Evolutionary conservation across 2,888 invertebrate species (phyloP).

Genomic region (Pseudococcus jackbeardsleyi): DNA sequence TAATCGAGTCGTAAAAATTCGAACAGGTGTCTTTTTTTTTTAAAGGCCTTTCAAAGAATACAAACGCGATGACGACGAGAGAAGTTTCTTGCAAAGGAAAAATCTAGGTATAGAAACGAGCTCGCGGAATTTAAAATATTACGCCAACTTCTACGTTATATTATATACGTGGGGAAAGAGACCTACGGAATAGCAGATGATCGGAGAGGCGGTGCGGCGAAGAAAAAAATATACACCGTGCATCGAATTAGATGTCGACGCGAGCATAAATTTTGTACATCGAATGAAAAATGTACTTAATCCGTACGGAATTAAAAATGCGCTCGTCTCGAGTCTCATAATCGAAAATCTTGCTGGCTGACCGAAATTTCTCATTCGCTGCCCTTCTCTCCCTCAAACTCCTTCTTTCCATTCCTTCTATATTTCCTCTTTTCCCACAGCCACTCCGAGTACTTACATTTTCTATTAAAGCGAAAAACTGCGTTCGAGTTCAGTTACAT

Average conservation of each 20-base stretch:
- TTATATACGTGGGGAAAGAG: neutral
- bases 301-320: constrained; percentile 6
- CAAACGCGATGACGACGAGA: neutral
- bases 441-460: neutral
- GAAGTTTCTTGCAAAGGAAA: neutral
- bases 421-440: neutral
- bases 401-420: neutral
- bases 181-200: neutral
- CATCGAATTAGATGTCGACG: neutral
- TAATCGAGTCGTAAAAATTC: constrained; percentile 24
- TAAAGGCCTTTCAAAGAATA: neutral
- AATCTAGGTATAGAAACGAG: neutral
- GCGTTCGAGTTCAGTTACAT: neutral
- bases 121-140: neutral
- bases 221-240: neutral
- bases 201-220: neutral
- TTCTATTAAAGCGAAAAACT: neutral
- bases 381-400: neutral
- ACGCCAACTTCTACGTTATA: neutral
- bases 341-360: constrained; percentile 16
- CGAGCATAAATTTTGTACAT: constrained; percentile 11
- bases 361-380: neutral
- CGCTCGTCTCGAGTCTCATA: constrained; percentile 1
- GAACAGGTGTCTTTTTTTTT: constrained; percentile 20
- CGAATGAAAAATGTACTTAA: constrained; percentile 5